Conservation (phyloP, 2,113 vertebrate species). For the Petroica traversi region DNA sequence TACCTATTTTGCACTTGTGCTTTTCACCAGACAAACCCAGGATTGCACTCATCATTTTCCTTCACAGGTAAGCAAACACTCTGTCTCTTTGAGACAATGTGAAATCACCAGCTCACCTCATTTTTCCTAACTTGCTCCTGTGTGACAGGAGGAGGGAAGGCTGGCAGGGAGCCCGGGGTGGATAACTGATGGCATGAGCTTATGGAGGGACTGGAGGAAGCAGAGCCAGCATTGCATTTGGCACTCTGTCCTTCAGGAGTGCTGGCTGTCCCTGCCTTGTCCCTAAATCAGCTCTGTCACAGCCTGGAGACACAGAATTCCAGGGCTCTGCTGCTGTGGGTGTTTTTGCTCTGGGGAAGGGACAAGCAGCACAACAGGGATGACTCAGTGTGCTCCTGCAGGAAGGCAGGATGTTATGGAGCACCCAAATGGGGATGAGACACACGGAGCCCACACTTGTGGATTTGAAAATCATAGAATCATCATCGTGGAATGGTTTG, state of each 20-base stretch:
- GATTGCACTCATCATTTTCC: background rate
- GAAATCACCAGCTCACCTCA: background rate
- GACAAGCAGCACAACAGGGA: background rate
- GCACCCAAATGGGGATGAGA: background rate
- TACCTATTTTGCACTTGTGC: background rate
- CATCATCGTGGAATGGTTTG: background rate
- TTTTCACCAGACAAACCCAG: background rate
- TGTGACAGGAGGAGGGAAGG: background rate
- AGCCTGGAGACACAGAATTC: background rate
- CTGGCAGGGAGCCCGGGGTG: background rate
- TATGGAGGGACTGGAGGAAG: background rate
- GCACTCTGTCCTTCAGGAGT: background rate
- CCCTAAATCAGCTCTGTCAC: background rate
- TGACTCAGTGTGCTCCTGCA: background rate
- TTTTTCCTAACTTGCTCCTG: background rate
- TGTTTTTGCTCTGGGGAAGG: background rate
- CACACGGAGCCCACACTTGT: fast-evolving
- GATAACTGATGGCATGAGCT: background rate
- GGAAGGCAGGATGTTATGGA: background rate
- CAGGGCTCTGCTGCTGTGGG: background rate
- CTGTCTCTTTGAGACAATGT: background rate
- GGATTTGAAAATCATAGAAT: background rate
- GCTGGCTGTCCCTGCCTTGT: background rate
- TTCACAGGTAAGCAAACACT: background rate
- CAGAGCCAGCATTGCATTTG: background rate